Evolutionary conservation across 2,113 vertebrate species (phyloP).

Genomic region (Pelobates fuscus): DNA sequence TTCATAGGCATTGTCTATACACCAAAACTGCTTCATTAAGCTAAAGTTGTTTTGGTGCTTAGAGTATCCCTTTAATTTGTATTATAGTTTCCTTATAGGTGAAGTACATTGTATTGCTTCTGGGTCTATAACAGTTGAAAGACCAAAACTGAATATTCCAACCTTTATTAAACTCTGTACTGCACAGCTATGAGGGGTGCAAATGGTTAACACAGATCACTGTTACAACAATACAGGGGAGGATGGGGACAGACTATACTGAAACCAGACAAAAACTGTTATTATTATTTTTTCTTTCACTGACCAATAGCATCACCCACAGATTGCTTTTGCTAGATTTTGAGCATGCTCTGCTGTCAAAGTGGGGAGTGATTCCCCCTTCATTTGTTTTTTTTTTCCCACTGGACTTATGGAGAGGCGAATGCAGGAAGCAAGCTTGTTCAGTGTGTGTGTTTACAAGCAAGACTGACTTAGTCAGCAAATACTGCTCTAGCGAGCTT

Average conservation of each 20-base stretch:
- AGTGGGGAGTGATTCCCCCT: background rate
- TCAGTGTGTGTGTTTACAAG: conserved; percentile 61
- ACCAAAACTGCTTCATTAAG: too few species aligned
- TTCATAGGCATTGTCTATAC: too few species aligned
- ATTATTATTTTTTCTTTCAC: background rate
- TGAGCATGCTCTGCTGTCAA: background rate
- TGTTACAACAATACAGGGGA: background rate
- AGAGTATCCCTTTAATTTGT: too few species aligned
- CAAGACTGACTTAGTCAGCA: conserved; percentile 73
- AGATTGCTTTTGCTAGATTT: background rate
- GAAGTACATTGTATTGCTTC: too few species aligned
- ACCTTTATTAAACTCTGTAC: too few species aligned
- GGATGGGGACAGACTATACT: background rate
- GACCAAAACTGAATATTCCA: too few species aligned
- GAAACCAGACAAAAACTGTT: background rate
- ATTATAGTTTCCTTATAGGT: too few species aligned
- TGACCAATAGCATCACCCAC: background rate
- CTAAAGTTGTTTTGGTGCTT: too few species aligned
- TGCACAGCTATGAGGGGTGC: too few species aligned
- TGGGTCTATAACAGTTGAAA: too few species aligned
- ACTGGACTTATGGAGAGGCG: background rate
- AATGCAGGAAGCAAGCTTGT: conserved; percentile 53
- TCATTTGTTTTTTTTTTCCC: background rate
- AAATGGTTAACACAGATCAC: background rate
- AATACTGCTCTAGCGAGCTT: conserved; percentile 62